These are phyloP conservation scores for Pagetopsis macropterus DNA, from an alignment of 2,797 vertebrate genomes.

Conservation along the genomic window DNA sequence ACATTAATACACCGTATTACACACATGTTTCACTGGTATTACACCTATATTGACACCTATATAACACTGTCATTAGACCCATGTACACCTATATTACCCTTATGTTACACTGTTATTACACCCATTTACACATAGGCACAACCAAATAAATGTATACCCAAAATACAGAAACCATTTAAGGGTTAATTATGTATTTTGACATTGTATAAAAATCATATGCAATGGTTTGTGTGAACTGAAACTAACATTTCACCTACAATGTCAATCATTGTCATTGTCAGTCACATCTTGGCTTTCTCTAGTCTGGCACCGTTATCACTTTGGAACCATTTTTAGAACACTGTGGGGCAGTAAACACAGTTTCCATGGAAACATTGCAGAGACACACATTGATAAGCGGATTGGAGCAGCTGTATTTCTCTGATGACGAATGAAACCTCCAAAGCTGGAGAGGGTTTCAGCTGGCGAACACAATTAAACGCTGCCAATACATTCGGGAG, in stretches of 20 bases:
- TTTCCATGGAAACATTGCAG: constrained; percentile 91
- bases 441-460: constrained; percentile 75
- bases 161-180: no score
- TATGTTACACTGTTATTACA: no score
- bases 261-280: constrained; percentile 76
- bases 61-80: no score
- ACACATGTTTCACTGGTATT: no score
- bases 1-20: no score
- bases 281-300: constrained; percentile 78
- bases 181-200: not conserved
- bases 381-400: constrained; percentile 85
- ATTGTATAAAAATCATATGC: not conserved
- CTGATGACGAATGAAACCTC: constrained; percentile 85
- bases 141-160: no score
- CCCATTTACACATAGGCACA: no score
- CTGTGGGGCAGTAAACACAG: constrained; percentile 87
- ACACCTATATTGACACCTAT: no score
- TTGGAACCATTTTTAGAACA: constrained; percentile 87
- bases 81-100: no score
- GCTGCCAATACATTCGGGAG: constrained; percentile 63
- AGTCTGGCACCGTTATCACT: constrained; percentile 86
- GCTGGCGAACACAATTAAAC: constrained; percentile 77
- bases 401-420: constrained; percentile 85
- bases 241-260: constrained; percentile 65
- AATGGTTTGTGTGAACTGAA: constrained; percentile 3